phyloP scores from a whole-genome alignment of 1,140 invertebrate species.

The Drosophila seguyi region DNA sequence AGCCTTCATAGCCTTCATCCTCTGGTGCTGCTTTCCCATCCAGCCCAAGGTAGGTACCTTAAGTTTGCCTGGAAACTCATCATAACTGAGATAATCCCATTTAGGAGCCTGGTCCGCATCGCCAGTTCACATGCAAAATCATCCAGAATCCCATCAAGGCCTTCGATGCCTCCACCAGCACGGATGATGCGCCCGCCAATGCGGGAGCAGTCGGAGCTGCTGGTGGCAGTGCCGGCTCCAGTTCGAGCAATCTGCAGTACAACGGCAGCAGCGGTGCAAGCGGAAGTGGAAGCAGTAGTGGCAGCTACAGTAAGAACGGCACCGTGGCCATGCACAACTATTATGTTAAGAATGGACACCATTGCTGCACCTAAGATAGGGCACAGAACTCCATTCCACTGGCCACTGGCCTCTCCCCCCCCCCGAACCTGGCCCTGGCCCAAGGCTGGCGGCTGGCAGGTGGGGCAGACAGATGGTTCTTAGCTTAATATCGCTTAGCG shows the following conservation, averaged over 20 bases:
- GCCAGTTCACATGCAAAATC: slow-evolving; percentile 77
- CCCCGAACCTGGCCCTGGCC: neutral
- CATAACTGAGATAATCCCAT: neutral
- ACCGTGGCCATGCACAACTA: slow-evolving; percentile 77
- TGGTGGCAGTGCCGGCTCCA: slow-evolving; percentile 2
- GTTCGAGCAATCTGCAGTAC: slow-evolving; percentile 40
- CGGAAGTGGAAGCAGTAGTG: slow-evolving; percentile 23
- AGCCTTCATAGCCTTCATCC: slow-evolving; percentile 88
- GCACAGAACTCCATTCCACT: neutral
- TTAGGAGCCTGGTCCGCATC: slow-evolving; percentile 70
- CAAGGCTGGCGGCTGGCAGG: neutral
- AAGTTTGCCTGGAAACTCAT: neutral
- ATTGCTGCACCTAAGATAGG: slow-evolving; percentile 68
- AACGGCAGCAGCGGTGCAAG: slow-evolving; percentile 14
- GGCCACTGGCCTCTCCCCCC: neutral
- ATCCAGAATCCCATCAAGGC: slow-evolving; percentile 66
- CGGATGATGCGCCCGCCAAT: slow-evolving; percentile 26
- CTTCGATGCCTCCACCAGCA: slow-evolving; percentile 54
- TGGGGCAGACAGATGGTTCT: neutral
- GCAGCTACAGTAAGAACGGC: slow-evolving; percentile 73
- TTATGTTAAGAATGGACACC: slow-evolving; percentile 73
- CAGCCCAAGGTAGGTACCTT: slow-evolving; percentile 86
- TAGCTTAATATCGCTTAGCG: slow-evolving; percentile 22
- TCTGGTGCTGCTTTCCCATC: slow-evolving; percentile 89
- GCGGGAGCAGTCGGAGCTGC: neutral